These are phyloP conservation scores for Calcarius ornatus DNA, from an alignment of 2,113 vertebrate genomes.

Conservation along the genomic window DNA sequence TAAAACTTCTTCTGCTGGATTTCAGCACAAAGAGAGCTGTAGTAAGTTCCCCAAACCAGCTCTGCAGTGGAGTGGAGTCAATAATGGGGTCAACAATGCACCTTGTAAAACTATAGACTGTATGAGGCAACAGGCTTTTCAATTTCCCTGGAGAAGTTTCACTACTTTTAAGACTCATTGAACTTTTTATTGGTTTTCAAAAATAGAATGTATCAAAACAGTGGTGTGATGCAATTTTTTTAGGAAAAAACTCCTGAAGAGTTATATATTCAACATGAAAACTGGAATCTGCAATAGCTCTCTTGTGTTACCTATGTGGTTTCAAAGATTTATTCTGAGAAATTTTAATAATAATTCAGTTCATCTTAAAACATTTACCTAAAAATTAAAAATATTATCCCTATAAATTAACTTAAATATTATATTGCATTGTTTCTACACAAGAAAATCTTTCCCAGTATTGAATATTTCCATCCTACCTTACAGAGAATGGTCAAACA, in stretches of 20 bases:
- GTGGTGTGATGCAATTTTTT: not conserved
- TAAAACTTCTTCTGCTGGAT: not conserved
- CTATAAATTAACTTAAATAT: not conserved
- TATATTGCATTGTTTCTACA: not conserved
- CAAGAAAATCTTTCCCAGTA: not conserved
- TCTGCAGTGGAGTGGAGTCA: not conserved
- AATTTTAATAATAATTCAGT: not conserved
- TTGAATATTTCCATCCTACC: not conserved
- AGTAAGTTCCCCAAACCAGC: not conserved
- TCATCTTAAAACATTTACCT: not conserved
- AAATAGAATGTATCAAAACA: not conserved
- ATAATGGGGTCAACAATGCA: not conserved
- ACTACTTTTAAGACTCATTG: not conserved
- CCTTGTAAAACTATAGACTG: not conserved
- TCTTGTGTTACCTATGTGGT: not conserved
- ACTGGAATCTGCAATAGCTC: not conserved
- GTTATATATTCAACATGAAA: not conserved
- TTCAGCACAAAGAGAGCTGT: not conserved
- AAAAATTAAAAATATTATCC: not conserved
- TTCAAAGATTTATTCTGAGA: not conserved
- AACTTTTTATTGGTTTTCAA: not conserved
- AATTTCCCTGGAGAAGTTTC: not conserved
- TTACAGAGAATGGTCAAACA: not conserved
- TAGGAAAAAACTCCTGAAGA: accelerated
- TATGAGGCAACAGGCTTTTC: not conserved